Base-by-base conservation (phyloP, 1,140 invertebrate genomes). In the Orchestia grillus region DNA sequence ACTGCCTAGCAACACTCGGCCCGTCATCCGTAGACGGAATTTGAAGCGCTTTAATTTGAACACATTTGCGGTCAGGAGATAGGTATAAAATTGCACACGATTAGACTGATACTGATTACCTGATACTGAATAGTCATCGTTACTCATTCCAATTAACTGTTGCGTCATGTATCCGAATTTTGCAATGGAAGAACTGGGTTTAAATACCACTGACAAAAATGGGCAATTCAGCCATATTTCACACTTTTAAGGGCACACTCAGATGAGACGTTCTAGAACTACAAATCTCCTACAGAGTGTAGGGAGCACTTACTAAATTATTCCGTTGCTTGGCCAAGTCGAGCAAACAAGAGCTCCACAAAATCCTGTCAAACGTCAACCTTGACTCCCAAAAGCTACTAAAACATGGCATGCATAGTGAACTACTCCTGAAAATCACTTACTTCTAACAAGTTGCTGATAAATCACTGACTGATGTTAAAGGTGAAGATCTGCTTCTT, bases 401-500 rank as follows among this genome's bases (percentile, higher is more conserved):
- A 91, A 42, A 47, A 94, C 44, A 8, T 47, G 92, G 44, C 92
- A 47, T 94, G 92, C 44, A 45, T 45, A 94, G 92, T 44, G 92
- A 8, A 42, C 90, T 42, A 92, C 90, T 44, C 42, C n/a, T 44
- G 90, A 44, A 94, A 47, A 45, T 94, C 92, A 94, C 92, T 94
- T 94, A 94, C 92, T 94, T 47, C 11, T 94, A 94, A 94, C 92
- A 94, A 94, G 92, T 94, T 94, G 92, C 44, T 36, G 44, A 90
- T 90, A 90, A 90, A 90, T 90, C 41, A 90, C 28, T 41, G 28
- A 90, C 88, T 8, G 88, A 94, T 94, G 92, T 94, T 94, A 94
- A 94, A 94, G 92, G 92, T 94, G 92, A 94, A 94, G 92, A 94
- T 94, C 92, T 94, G 16, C 40, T 94, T 94, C 8, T 42, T 45